Evolutionary conservation across 2,888 invertebrate species (phyloP).

Genomic region (Heliconius erato): DNA sequence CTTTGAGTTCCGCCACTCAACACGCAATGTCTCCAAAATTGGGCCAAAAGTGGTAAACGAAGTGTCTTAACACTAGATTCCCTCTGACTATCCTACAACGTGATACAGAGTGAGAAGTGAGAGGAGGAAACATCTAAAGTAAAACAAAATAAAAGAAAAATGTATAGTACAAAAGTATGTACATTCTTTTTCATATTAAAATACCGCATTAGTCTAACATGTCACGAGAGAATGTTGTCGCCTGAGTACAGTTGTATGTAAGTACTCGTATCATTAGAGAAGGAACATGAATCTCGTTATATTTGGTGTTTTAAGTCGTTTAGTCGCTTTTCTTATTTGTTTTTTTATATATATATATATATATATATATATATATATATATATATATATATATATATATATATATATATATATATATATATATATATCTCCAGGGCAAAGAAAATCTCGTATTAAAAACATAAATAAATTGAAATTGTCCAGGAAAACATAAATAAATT

Average conservation of each 20-base stretch:
- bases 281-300: slow-evolving; percentile 8
- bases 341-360: too few species aligned
- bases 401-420: too few species aligned
- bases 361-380: too few species aligned
- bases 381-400: too few species aligned
- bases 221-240: slow-evolving; percentile 5
- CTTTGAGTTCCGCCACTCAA: neutral
- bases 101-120: neutral
- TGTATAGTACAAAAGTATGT: neutral
- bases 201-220: slow-evolving; percentile 21
- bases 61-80: neutral
- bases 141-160: neutral
- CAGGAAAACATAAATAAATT: neutral
- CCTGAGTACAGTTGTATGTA: slow-evolving; percentile 13
- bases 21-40: neutral
- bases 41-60: neutral
- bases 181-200: slow-evolving; percentile 2
- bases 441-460: neutral
- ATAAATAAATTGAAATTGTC: neutral
- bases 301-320: neutral
- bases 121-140: too few species aligned
- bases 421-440: neutral
- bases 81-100: too few species aligned
- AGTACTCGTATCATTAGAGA: neutral
- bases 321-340: neutral